A percentile compares a stretch with the other conserved stretches of the same genome.
Evolutionary conservation across 2,888 invertebrate genomes (phyloP).

Genomic region (Crioceris asparagi): DNA sequence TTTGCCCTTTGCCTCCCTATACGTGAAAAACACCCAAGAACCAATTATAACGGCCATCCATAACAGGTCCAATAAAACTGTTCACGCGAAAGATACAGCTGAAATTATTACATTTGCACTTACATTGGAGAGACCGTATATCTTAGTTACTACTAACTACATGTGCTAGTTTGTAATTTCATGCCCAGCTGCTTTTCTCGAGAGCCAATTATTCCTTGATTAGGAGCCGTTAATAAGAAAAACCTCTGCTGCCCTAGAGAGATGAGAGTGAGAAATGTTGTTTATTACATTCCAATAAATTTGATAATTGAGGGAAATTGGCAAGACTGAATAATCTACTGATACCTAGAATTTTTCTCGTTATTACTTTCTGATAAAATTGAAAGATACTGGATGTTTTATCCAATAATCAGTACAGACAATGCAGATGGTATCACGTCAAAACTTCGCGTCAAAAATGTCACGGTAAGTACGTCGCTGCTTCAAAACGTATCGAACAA

Average conservation of each 20-base stretch:
- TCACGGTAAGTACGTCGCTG: too few species aligned
- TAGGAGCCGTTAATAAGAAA: constrained; percentile 20
- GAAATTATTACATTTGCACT: constrained; percentile 34
- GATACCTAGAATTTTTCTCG: too few species aligned
- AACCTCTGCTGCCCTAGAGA: constrained; percentile 8
- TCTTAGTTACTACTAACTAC: constrained; percentile 30
- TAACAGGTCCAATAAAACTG: constrained; percentile 32
- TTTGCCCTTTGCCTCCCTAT: too few species aligned
- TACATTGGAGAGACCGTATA: constrained; percentile 30
- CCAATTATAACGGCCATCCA: constrained; percentile 32
- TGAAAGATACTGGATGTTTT: too few species aligned
- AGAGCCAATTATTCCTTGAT: constrained; percentile 27
- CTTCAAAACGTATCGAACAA: too few species aligned
- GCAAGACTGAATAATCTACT: too few species aligned
- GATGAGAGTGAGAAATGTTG: too few species aligned
- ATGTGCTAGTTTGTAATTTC: constrained; percentile 31
- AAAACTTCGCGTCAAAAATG: too few species aligned
- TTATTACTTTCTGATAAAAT: too few species aligned
- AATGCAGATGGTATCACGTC: too few species aligned
- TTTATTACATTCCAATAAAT: constrained; percentile 11
- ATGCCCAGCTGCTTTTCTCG: constrained; percentile 26
- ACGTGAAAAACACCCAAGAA: too few species aligned
- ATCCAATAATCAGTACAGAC: too few species aligned
- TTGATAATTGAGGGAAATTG: not conserved
- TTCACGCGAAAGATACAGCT: constrained; percentile 31